phyloP scores from a whole-genome alignment of 1,140 invertebrate species.

The Agraylea sexmaculata region DNA sequence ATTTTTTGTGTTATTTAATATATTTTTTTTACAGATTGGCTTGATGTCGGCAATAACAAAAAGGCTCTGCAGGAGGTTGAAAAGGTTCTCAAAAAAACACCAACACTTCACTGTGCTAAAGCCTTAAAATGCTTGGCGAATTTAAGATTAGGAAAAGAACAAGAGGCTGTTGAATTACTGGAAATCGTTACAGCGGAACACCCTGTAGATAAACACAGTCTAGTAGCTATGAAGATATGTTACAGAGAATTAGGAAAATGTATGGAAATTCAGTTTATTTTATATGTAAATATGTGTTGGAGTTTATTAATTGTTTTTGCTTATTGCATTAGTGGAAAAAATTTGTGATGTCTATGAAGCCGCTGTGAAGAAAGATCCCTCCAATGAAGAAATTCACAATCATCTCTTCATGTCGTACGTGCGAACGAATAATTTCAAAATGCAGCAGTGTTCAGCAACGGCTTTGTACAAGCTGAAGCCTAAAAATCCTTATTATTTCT shows the following conservation, averaged over 20 bases:
- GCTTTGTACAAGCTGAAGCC: slow-evolving; percentile 79
- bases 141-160: slow-evolving; percentile 68
- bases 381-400: slow-evolving; percentile 83
- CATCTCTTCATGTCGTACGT: slow-evolving; percentile 95
- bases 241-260: slow-evolving; percentile 69
- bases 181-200: slow-evolving; percentile 67
- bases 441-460: slow-evolving; percentile 83
- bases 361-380: slow-evolving; percentile 72
- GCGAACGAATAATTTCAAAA: slow-evolving; percentile 76
- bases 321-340: slow-evolving; percentile 59
- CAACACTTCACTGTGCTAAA: slow-evolving; percentile 76
- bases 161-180: slow-evolving; percentile 64
- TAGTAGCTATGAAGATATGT: slow-evolving; percentile 94
- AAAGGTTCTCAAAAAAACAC: slow-evolving; percentile 88
- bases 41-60: slow-evolving; percentile 93
- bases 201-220: slow-evolving; percentile 80
- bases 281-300: not conserved
- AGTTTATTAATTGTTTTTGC: slow-evolving; percentile 10
- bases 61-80: slow-evolving; percentile 96
- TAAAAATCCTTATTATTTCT: slow-evolving; percentile 96
- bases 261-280: not conserved
- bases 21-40: slow-evolving; percentile 70
- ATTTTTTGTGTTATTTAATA: too few relatives aligned
- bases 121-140: slow-evolving; percentile 86
- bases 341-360: slow-evolving; percentile 83